phyloP scores from a whole-genome alignment of 2,797 vertebrate species.

The Artibeus lituratus region DNA sequence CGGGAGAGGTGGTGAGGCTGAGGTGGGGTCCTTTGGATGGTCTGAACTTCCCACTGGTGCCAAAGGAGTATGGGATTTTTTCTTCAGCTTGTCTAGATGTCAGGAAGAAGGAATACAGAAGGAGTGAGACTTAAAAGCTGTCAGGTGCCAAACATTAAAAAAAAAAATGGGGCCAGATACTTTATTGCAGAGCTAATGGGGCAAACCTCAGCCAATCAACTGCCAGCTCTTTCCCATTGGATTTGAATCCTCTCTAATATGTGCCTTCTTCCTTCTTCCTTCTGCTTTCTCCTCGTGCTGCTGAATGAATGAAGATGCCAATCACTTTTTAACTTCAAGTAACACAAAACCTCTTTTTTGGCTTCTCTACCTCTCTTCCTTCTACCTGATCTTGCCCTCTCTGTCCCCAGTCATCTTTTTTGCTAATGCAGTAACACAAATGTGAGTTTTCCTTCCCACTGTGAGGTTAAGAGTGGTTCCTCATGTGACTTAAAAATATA shows the following conservation, averaged over 20 bases:
- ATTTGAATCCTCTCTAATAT: neutral
- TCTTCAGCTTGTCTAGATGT: neutral
- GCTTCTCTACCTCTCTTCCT: neutral
- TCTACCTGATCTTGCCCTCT: neutral
- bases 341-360: neutral
- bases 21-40: neutral
- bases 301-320: neutral
- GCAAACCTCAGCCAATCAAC: neutral
- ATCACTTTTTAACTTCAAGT: neutral
- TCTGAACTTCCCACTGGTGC: neutral
- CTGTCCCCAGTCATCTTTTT: neutral
- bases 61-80: neutral
- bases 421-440: neutral
- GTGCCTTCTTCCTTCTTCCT: neutral
- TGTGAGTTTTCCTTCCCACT: neutral
- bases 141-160: neutral
- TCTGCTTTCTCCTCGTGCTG: neutral
- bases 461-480: neutral
- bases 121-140: neutral
- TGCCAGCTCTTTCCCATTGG: neutral
- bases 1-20: neutral
- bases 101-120: neutral
- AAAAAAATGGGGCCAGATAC: neutral
- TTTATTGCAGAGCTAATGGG: neutral
- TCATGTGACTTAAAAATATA: neutral